Base-by-base conservation (phyloP, 2,888 invertebrate species). In the Agrochola circellaris region DNA sequence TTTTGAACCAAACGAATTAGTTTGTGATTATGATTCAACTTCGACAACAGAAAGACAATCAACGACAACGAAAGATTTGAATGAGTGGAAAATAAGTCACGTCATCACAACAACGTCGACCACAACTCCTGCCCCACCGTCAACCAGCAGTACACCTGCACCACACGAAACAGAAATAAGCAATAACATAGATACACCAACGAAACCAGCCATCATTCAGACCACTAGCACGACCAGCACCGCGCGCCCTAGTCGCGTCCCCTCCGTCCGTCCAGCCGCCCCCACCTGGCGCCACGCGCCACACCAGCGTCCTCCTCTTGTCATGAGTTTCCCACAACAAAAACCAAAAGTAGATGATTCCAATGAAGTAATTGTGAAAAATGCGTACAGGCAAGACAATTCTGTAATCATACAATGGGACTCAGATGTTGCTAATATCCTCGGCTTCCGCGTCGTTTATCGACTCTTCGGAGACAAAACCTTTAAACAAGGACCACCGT, bases 371-470 rank as follows among this genome's bases (percentile, higher is more conserved):
- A 97, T 98, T 85, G 98, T 99, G 54, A 98, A 98, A 93, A 98
- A 98, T 90, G 99, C 99, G 17, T 98, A 98, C 92, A 96, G 98
- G 84, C 98, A 98, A 94, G 99, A 98, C 89, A 98, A 98, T 92
- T 98, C 99, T 0, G 98, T 99, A 34, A 98, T 99, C 89, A 98
- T 99, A 86, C 98, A 99, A 91, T 99, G 99, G 99, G 98, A 98
- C 91, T 98, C 98, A 2, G 98, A 98, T 90, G 98, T 98, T 20
- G 98, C 98, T 0, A 98, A 98, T 91, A 98, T 98, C 89, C 97
- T 99, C n/a, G 99, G 99, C 71, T 99, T 99, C 93, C 97, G 98
- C 79, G 99, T 99, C 20, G 98, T 99, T 38, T 99, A 99, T 93
- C 97, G 99, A 75, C 96, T 99, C 62, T 99, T 99, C 90, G 99